phyloP scores from a whole-genome alignment of 2,888 invertebrate species.

The Ischnus inquisitorius region DNA sequence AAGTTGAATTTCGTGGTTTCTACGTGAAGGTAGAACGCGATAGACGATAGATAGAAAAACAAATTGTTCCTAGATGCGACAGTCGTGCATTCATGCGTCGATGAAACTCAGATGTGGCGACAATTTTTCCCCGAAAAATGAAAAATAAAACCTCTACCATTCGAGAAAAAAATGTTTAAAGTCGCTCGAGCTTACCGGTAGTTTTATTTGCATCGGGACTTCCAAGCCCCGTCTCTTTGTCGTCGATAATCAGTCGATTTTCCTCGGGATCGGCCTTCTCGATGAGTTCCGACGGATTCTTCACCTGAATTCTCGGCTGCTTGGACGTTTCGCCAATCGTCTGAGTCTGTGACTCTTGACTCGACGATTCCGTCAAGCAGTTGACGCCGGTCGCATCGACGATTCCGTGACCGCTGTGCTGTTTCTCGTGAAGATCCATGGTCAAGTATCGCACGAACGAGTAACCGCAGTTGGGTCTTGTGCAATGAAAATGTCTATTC shows the following conservation, averaged over 20 bases:
- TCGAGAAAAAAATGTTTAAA: slow-evolving; percentile 66
- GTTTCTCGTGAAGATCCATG: slow-evolving; percentile 91
- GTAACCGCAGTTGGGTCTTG: slow-evolving; percentile 90
- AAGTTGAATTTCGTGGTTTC: too few species aligned
- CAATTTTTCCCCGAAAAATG: not conserved
- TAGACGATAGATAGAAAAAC: not conserved
- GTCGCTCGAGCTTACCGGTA: slow-evolving; percentile 80
- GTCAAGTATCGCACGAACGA: slow-evolving; percentile 91
- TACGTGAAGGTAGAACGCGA: not conserved
- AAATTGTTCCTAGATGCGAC: slow-evolving; percentile 18
- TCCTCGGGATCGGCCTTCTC: slow-evolving; percentile 79
- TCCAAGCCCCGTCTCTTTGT: slow-evolving; percentile 79
- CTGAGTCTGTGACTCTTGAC: slow-evolving; percentile 74
- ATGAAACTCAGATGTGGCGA: not conserved
- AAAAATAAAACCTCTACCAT: slow-evolving; percentile 27
- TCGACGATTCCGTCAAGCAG: slow-evolving; percentile 26
- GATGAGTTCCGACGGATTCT: slow-evolving; percentile 83
- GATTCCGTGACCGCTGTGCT: slow-evolving; percentile 86
- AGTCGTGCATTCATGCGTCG: slow-evolving; percentile 61
- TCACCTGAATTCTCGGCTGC: slow-evolving; percentile 84
- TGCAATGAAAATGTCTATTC: slow-evolving; percentile 93
- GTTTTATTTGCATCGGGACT: slow-evolving; percentile 82
- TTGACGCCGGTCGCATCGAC: slow-evolving; percentile 54
- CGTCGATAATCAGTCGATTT: slow-evolving; percentile 77
- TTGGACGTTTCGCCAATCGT: slow-evolving; percentile 75